Evolutionary conservation across 1,140 invertebrate genomes (phyloP), one percentile per base, ranked within the genome.

Genomic region (Ruditapes philippinarum): DNA sequence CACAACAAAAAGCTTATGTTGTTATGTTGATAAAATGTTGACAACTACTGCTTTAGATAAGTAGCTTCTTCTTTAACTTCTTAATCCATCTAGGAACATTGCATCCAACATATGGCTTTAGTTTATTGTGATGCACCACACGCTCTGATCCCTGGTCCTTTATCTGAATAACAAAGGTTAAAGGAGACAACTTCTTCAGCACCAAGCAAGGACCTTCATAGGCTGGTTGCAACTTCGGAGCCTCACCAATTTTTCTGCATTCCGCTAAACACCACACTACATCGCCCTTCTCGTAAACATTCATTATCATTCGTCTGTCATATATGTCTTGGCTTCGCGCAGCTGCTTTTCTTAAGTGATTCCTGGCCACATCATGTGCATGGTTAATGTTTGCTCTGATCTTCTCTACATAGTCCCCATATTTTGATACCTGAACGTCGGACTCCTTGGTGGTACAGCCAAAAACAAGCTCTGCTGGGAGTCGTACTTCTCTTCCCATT

Each of bases 281-380:
- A 42, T 78, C 74, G 36, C 74, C 74, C 25, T 40, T 54, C 3
- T 14, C 22, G 51, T 54, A 54, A 22, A 14, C 22, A 54, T 54
- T 54, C 51, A 4, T 14, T n/a, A 33, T 3, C 40, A 78, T 25
- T 51, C 45, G 5, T 33, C 17, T 42, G 45, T 78, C 45, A 54
- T 78, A 78, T 51, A 51, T 17, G 3, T 78, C 74, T 31, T 78
- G 40, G 33, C 74, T 78, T 40, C 74, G 42, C 9, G 17, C 33
- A 4, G 74, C 74, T 49, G 45, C 14, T 17, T 42, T 31, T 11
- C 22, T 1, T 31, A 51, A 12, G 33, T 78, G 74, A 5, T 14
- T 51, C 45, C 74, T 49, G 25, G 74, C 74, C 25, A 78, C 54
- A 2, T 51, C 74, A 31, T 78, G 74, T 5, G 74, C 74, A 9